Conservation (phyloP, 2,888 invertebrate genomes). For the Ophion costatus region DNA sequence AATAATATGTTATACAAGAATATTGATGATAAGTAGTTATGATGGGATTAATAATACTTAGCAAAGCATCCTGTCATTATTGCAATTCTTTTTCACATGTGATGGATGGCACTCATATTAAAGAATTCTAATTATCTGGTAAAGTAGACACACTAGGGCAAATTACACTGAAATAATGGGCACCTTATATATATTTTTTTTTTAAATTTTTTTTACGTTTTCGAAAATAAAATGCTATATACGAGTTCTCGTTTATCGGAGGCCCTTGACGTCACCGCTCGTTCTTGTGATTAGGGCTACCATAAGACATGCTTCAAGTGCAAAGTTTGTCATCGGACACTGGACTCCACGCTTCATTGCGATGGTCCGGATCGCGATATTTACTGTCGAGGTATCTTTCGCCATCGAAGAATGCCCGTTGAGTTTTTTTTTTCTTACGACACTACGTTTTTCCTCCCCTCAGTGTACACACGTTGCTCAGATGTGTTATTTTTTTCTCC, state of each 20-base stretch:
- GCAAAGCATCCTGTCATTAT: too few species aligned
- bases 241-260: slow-evolving; percentile 48
- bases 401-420: slow-evolving; percentile 68
- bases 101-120: too few species aligned
- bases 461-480: slow-evolving; percentile 37
- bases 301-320: slow-evolving; percentile 96
- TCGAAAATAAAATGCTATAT: slow-evolving; percentile 26
- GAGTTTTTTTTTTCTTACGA: slow-evolving; percentile 68
- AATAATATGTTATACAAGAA: not conserved
- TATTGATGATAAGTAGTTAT: not conserved
- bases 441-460: slow-evolving; percentile 34
- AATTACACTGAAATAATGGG: too few species aligned
- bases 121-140: too few species aligned
- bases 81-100: too few species aligned
- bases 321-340: slow-evolving; percentile 91
- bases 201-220: slow-evolving; percentile 1
- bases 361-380: slow-evolving; percentile 96
- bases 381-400: slow-evolving; percentile 93
- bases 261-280: slow-evolving; percentile 75
- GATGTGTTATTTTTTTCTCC: slow-evolving; percentile 1
- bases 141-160: too few species aligned
- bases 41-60: not conserved
- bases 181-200: not conserved
- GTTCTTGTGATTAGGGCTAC: slow-evolving; percentile 89
- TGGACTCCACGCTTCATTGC: slow-evolving; percentile 95